Percentiles rank a stretch among this genome's conserved stretches.
These are phyloP conservation scores for Iphiclides podalirius DNA, from an alignment of 2,888 invertebrate species.

Conservation along the genomic window DNA sequence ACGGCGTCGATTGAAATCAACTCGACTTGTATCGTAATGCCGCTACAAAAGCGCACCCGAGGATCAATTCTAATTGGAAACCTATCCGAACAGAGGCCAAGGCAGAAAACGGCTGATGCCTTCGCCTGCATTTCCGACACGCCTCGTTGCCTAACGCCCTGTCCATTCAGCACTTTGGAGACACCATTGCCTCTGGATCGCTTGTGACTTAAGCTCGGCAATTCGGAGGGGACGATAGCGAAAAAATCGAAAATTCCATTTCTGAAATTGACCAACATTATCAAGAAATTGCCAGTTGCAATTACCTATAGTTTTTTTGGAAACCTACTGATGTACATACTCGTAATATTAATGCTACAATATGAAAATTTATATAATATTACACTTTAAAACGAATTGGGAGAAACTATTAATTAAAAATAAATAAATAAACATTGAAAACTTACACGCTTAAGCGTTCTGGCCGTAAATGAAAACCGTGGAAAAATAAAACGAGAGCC, in stretches of 20 bases:
- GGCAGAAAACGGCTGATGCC: constrained; percentile 15
- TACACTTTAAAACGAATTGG: too few relatives aligned
- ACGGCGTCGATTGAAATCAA: constrained; percentile 15
- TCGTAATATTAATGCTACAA: too few relatives aligned
- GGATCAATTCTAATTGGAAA: constrained; percentile 21
- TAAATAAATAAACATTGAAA: too few relatives aligned
- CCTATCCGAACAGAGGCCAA: constrained; percentile 8
- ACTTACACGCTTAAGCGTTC: too few relatives aligned
- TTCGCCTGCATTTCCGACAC: constrained; percentile 18
- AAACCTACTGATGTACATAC: too few relatives aligned
- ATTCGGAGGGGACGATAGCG: neutral
- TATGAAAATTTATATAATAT: too few relatives aligned
- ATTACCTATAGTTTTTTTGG: too few relatives aligned
- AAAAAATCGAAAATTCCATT: neutral
- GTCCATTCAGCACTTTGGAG: constrained; percentile 22
- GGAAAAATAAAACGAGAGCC: neutral
- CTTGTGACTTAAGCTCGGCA: constrained; percentile 7
- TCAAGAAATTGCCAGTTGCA: too few relatives aligned
- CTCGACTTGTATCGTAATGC: constrained; percentile 8
- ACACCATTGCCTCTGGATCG: constrained; percentile 4
- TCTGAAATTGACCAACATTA: neutral
- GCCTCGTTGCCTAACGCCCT: constrained; percentile 16
- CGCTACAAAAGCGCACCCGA: constrained; percentile 17
- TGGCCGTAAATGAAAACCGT: neutral
- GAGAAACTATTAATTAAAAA: too few relatives aligned